These are phyloP conservation scores for Cynoglossus semilaevis DNA, from an alignment of 2,113 vertebrate species.

Conservation along the genomic window DNA sequence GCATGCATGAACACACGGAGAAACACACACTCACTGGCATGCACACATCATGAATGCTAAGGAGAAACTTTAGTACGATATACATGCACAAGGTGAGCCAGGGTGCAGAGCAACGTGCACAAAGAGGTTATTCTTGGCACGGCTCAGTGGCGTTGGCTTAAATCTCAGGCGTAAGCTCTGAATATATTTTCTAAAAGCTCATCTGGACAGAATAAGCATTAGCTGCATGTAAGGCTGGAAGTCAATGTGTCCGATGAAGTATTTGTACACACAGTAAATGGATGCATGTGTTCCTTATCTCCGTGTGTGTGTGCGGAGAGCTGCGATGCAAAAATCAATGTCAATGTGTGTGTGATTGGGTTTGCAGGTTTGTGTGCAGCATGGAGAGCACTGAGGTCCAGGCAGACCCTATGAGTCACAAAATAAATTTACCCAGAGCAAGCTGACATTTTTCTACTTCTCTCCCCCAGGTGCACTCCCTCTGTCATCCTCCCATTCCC, in stretches of 20 bases:
- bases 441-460: slow-evolving; percentile 36
- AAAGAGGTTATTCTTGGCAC: slow-evolving; percentile 64
- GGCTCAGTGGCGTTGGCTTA: slow-evolving; percentile 41
- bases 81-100: slow-evolving; percentile 64
- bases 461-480: slow-evolving; percentile 22
- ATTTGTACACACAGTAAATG: background rate
- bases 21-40: slow-evolving; percentile 28
- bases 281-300: slow-evolving; percentile 5
- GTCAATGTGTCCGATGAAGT: slow-evolving; percentile 5
- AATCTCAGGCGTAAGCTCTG: slow-evolving; percentile 16
- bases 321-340: slow-evolving; percentile 20
- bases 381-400: slow-evolving; percentile 70
- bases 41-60: slow-evolving; percentile 52
- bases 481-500: slow-evolving; percentile 27
- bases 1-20: slow-evolving; percentile 8
- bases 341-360: slow-evolving; percentile 21
- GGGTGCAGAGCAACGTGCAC: slow-evolving; percentile 57
- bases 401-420: slow-evolving; percentile 71
- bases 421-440: slow-evolving; percentile 49
- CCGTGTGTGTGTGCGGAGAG: slow-evolving; percentile 1
- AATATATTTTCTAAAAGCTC: slow-evolving; percentile 38
- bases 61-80: slow-evolving; percentile 43
- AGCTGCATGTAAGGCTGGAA: slow-evolving; percentile 16
- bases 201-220: slow-evolving; percentile 37
- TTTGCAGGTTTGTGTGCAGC: slow-evolving; percentile 33